phyloP scores from a whole-genome alignment of 2,888 invertebrate genomes.

The Lithophane leautieri region DNA sequence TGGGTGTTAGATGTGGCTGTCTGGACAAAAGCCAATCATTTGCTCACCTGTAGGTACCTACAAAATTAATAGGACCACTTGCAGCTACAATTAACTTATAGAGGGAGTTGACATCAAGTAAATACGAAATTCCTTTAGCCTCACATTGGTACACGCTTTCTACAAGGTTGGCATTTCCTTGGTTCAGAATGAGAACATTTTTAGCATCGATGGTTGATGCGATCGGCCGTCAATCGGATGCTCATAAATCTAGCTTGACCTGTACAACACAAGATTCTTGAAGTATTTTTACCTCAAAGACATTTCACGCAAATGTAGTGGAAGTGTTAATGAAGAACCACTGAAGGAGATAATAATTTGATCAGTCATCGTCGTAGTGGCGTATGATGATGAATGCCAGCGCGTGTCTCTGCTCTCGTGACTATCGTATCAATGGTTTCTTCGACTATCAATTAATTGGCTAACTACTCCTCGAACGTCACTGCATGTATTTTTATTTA shows the following conservation, averaged over 20 bases:
- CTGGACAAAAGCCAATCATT: constrained; percentile 85
- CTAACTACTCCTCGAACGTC: constrained; percentile 80
- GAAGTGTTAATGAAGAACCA: constrained; percentile 47
- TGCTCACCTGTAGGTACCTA: constrained; percentile 80
- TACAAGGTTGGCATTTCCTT: constrained; percentile 1
- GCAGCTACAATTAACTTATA: constrained; percentile 70
- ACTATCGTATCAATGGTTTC: constrained; percentile 66
- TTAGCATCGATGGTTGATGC: neutral
- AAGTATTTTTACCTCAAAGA: constrained; percentile 4
- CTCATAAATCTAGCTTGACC: constrained; percentile 17
- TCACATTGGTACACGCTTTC: neutral
- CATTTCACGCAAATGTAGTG: constrained; percentile 7
- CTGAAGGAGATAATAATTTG: constrained; percentile 56
- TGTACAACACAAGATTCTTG: constrained; percentile 8
- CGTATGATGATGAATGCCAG: constrained; percentile 69
- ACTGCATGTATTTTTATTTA: constrained; percentile 79
- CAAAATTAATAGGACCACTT: constrained; percentile 77
- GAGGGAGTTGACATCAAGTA: constrained; percentile 59
- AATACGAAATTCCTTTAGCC: constrained; percentile 21
- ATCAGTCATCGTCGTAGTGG: constrained; percentile 66
- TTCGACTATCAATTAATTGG: constrained; percentile 78
- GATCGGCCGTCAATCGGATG: constrained; percentile 12
- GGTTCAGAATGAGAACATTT: neutral
- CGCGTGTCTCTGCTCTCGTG: constrained; percentile 70
- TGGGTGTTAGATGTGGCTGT: constrained; percentile 79